Evolutionary conservation across 2,888 invertebrate genomes (phyloP).

Genomic region (Frankliniella fusca): DNA sequence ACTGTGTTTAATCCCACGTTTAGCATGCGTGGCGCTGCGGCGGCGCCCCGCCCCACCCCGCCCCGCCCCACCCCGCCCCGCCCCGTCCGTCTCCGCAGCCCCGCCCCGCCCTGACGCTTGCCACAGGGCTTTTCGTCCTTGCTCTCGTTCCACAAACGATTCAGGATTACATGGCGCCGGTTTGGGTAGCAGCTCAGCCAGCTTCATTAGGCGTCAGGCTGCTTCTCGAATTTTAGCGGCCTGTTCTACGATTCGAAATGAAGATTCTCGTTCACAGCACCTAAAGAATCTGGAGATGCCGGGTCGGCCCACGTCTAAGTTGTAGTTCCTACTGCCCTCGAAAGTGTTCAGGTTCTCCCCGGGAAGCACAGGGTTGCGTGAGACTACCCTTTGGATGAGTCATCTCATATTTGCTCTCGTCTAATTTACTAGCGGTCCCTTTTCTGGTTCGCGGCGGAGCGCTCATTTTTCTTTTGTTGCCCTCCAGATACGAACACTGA

Average conservation of each 20-base stretch:
- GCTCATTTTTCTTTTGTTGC: conserved; percentile 18
- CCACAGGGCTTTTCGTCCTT: conserved; percentile 1
- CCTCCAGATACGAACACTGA: neutral
- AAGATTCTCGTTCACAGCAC: too few species aligned
- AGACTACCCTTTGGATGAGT: too few species aligned
- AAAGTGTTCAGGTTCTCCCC: too few species aligned
- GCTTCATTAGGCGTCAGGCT: too few species aligned
- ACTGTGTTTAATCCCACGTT: conserved; percentile 26
- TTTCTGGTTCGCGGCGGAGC: neutral
- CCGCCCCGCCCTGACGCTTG: neutral
- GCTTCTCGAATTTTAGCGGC: too few species aligned
- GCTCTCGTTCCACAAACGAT: neutral
- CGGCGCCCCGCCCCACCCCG: neutral
- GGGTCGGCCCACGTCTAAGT: too few species aligned
- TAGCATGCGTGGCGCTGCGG: conserved; percentile 19
- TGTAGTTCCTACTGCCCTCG: too few species aligned
- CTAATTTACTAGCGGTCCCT: neutral
- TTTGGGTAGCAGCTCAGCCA: too few species aligned
- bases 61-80: neutral
- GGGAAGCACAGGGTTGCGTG: too few species aligned
- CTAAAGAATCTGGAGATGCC: too few species aligned
- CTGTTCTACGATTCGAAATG: too few species aligned
- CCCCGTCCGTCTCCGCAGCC: neutral
- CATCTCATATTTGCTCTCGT: too few species aligned
- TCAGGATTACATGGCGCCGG: neutral